phyloP scores from a whole-genome alignment of 2,113 vertebrate genomes.

The Tachuris rubrigastra region DNA sequence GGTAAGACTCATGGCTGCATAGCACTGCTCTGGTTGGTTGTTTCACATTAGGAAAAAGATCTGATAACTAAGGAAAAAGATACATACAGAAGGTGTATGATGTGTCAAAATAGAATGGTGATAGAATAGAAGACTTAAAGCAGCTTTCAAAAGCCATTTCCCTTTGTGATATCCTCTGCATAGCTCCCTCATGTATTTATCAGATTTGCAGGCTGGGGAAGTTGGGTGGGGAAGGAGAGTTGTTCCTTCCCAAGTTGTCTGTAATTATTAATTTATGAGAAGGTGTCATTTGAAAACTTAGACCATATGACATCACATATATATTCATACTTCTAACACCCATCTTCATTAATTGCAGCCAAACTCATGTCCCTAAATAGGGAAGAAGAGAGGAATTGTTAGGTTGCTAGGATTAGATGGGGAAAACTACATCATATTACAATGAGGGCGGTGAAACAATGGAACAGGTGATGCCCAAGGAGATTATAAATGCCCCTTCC shows the following conservation, averaged over 20 bases:
- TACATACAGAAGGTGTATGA: background rate
- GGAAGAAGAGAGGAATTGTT: background rate
- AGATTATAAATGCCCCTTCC: rapidly evolving
- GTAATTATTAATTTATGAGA: background rate
- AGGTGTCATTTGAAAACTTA: background rate
- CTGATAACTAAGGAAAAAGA: background rate
- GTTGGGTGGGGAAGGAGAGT: rapidly evolving
- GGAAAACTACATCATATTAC: background rate
- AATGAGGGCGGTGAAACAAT: background rate
- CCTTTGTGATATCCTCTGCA: background rate
- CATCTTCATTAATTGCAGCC: background rate
- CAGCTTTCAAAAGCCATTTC: background rate
- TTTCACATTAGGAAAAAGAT: background rate
- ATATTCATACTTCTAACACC: background rate
- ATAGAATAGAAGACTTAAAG: background rate
- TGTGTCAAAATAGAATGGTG: background rate
- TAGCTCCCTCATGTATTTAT: background rate
- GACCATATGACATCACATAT: background rate
- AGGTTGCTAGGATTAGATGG: background rate
- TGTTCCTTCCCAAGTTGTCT: background rate
- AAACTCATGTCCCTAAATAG: background rate
- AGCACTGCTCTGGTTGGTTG: background rate
- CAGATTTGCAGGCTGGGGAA: background rate
- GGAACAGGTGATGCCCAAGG: background rate
- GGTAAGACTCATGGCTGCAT: background rate